Conservation (phyloP, 2,888 invertebrate species). For the Pyrrhia umbra region DNA sequence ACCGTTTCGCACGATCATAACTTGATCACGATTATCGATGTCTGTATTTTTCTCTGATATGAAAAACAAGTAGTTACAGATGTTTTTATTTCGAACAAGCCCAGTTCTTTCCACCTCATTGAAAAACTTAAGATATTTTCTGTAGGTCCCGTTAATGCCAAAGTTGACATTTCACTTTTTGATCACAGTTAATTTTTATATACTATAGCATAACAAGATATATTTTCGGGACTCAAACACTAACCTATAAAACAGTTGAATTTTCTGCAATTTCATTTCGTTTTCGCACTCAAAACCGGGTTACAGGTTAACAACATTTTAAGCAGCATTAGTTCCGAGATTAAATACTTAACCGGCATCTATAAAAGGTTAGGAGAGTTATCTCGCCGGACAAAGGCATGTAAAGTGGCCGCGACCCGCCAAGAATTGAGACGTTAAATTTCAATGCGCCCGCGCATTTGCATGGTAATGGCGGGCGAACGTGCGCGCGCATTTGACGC, state of each 20-base stretch:
- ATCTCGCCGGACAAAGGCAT: constrained; percentile 64
- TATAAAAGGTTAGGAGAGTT: constrained; percentile 57
- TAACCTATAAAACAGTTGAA: background rate
- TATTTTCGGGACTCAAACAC: background rate
- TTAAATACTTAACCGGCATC: constrained; percentile 64
- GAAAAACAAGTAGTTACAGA: background rate
- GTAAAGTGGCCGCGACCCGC: constrained; percentile 61
- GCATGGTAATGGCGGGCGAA: constrained; percentile 71
- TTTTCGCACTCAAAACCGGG: constrained; percentile 3
- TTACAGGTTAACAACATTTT: constrained; percentile 36
- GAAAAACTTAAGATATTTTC: constrained; percentile 1
- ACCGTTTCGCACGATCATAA: constrained; percentile 38
- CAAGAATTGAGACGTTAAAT: constrained; percentile 77
- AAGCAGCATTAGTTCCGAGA: constrained; percentile 38
- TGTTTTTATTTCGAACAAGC: background rate
- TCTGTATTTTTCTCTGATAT: constrained; percentile 27
- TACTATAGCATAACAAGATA: too few relatives aligned
- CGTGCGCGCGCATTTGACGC: constrained; percentile 69
- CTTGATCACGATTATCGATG: constrained; percentile 44
- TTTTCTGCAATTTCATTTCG: background rate
- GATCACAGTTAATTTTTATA: background rate
- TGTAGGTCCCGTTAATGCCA: constrained; percentile 4
- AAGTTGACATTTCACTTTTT: constrained; percentile 9
- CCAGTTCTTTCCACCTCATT: background rate
- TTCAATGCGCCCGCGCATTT: constrained; percentile 69